Conservation (phyloP, 2,888 invertebrate species). For the Bombyx huttoni region DNA sequence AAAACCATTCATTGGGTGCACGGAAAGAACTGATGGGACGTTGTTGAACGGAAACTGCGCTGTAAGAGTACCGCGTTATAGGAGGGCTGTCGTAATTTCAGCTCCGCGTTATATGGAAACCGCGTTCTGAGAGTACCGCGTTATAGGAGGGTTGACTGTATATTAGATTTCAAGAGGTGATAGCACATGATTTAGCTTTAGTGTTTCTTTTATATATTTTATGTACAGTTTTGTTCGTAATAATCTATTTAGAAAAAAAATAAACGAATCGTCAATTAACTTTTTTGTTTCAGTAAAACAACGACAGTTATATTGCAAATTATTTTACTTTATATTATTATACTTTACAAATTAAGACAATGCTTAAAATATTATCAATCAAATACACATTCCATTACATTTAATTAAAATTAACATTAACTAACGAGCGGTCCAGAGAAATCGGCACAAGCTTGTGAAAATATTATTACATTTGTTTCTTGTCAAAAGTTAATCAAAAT, state of each 20-base stretch:
- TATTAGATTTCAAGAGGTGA: too few relatives aligned
- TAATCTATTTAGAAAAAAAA: neutral
- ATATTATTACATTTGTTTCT: too few relatives aligned
- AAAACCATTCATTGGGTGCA: too few relatives aligned
- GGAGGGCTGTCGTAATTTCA: too few relatives aligned
- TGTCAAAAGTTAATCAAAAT: too few relatives aligned
- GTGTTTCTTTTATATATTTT: neutral
- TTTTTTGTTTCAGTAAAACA: conserved; percentile 20
- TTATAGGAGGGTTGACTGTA: too few relatives aligned
- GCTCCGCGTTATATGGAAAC: too few relatives aligned
- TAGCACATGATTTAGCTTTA: neutral
- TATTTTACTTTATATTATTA: conserved; percentile 22
- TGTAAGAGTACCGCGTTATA: too few relatives aligned
- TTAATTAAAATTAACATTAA: conserved; percentile 11
- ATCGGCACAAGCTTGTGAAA: too few relatives aligned
- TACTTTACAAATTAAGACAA: conserved; percentile 23
- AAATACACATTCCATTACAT: conserved; percentile 7
- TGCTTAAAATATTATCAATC: conserved; percentile 22
- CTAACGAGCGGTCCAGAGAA: conserved; percentile 1
- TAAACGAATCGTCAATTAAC: neutral
- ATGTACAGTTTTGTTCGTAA: neutral
- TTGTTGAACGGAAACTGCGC: too few relatives aligned
- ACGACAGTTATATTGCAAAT: conserved; percentile 21
- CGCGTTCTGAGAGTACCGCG: too few relatives aligned
- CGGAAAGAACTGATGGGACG: too few relatives aligned